These are phyloP conservation scores for Cossypha caffra DNA, from an alignment of 2,797 vertebrate species.

Conservation along the genomic window DNA sequence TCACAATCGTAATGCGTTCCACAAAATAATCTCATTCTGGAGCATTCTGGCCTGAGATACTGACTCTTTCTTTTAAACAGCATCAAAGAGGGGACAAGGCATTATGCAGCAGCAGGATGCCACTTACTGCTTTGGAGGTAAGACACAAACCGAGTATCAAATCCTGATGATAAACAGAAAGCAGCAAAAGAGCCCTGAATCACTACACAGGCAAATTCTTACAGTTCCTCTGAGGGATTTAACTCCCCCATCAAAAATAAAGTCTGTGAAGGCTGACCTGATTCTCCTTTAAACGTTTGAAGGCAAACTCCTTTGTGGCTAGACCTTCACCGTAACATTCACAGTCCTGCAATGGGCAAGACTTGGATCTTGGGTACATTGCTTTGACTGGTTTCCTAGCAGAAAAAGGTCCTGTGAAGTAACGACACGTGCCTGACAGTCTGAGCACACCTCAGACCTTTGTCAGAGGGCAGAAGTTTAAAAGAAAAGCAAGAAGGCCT, in stretches of 20 bases:
- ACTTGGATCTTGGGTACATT: neutral
- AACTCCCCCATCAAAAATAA: neutral
- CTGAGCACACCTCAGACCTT: neutral
- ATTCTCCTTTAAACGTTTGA: neutral
- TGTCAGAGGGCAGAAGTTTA: neutral
- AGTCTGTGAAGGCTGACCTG: neutral
- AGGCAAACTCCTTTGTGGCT: neutral
- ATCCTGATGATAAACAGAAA: neutral
- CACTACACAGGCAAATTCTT: neutral
- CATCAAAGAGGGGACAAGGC: neutral
- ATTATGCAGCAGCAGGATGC: neutral
- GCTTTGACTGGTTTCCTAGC: neutral
- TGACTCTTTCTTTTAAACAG: neutral
- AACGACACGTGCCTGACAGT: rapidly evolving
- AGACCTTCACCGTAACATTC: neutral
- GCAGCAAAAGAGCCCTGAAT: neutral
- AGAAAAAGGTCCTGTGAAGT: neutral
- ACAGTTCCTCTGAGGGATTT: neutral
- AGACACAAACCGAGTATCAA: neutral
- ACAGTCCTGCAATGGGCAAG: neutral
- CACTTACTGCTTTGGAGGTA: neutral
- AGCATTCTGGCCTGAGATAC: neutral
- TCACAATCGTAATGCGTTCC: neutral
- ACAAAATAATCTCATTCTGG: neutral
- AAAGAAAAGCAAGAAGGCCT: neutral